Percentiles rank a stretch among this genome's conserved stretches.
Evolutionary conservation across 2,888 invertebrate species (phyloP).

Genomic region (Ptilodon capucinus): DNA sequence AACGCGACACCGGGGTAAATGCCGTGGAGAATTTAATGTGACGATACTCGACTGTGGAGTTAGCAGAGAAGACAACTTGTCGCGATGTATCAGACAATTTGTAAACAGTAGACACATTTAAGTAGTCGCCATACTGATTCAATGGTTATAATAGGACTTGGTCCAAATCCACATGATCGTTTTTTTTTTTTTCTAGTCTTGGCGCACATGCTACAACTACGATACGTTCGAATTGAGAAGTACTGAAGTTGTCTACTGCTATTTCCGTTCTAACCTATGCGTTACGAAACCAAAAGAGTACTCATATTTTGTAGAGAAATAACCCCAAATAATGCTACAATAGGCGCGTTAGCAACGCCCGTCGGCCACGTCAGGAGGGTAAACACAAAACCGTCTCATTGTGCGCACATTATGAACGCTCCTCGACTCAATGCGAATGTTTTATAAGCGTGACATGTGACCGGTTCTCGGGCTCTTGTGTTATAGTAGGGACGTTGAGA

Average conservation of each 20-base stretch:
- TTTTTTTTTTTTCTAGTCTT: too few relatives aligned
- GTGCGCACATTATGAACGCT: not conserved
- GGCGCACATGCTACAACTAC: too few relatives aligned
- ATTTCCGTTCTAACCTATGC: too few relatives aligned
- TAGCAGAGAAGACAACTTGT: not conserved
- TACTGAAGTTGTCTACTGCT: too few relatives aligned
- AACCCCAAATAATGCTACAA: not conserved
- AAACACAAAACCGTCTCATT: not conserved
- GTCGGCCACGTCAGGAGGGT: not conserved
- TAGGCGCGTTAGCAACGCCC: not conserved
- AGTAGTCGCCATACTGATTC: too few relatives aligned
- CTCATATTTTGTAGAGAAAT: not conserved
- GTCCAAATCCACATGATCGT: too few relatives aligned
- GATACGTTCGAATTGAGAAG: too few relatives aligned
- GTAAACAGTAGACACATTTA: not conserved
- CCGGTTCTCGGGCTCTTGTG: not conserved
- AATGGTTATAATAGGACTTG: too few relatives aligned
- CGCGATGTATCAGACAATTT: not conserved
- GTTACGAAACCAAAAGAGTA: not conserved
- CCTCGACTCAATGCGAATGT: not conserved
- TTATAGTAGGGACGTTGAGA: not conserved
- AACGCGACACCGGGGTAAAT: not conserved
- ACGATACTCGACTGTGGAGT: not conserved
- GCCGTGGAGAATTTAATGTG: not conserved
- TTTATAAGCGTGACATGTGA: not conserved